Percentiles rank a stretch among this genome's conserved stretches.
Evolutionary conservation across 2,888 invertebrate genomes (phyloP).

Genomic region (Pheosia gnoma): DNA sequence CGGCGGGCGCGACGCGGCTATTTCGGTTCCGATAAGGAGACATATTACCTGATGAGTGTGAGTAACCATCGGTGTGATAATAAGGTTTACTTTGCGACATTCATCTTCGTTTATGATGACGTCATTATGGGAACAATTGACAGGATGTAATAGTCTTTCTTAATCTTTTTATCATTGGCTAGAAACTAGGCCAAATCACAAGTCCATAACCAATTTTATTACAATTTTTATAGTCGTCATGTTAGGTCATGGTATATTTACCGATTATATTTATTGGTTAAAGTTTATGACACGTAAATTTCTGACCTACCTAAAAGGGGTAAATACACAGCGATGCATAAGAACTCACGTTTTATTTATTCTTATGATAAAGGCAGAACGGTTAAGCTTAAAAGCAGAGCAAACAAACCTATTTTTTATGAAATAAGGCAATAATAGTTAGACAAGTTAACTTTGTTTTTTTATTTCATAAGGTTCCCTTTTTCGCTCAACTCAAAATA

Average conservation of each 20-base stretch:
- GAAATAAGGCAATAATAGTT: too few relatives aligned
- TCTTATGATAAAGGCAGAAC: background rate
- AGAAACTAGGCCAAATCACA: too few relatives aligned
- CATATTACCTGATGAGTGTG: constrained; percentile 31
- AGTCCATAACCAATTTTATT: too few relatives aligned
- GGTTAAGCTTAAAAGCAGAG: constrained; percentile 8
- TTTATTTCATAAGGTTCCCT: too few relatives aligned
- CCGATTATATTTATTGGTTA: background rate
- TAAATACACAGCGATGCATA: background rate
- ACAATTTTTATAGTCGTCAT: too few relatives aligned
- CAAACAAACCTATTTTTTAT: background rate
- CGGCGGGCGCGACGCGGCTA: constrained; percentile 32
- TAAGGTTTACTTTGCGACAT: background rate
- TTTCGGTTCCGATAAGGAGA: constrained; percentile 29
- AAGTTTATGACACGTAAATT: constrained; percentile 3
- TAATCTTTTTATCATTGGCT: too few relatives aligned
- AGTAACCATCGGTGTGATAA: constrained; percentile 31
- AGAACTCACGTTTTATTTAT: constrained; percentile 1
- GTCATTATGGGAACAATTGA: too few relatives aligned
- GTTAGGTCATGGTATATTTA: too few relatives aligned
- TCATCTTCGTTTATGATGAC: too few relatives aligned
- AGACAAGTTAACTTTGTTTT: too few relatives aligned
- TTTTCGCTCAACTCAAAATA: too few relatives aligned
- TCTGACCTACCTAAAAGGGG: constrained; percentile 7
- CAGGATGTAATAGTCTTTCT: too few relatives aligned